A percentile compares a stretch with the other conserved stretches of the same genome.
These are phyloP conservation scores for Oceanodroma leucorhoa DNA, from an alignment of 2,797 vertebrate genomes.

Conservation along the genomic window DNA sequence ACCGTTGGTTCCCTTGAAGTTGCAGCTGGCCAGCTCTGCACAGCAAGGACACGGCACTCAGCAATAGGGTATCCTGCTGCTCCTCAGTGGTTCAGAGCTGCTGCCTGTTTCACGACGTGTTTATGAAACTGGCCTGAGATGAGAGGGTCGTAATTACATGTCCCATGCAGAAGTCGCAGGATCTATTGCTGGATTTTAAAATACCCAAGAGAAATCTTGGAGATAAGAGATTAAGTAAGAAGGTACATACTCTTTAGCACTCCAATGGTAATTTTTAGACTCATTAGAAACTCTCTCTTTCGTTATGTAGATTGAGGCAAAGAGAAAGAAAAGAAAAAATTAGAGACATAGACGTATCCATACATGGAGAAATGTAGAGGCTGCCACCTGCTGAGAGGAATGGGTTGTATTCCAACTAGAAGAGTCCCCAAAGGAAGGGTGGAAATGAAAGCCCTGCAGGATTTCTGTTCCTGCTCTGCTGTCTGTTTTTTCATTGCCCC, in stretches of 20 bases:
- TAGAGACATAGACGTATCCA: not conserved
- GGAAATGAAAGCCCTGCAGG: not conserved
- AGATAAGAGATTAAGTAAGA: not conserved
- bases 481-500: not conserved
- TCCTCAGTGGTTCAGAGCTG: not conserved
- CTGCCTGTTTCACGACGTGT: fast-evolving
- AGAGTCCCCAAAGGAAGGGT: not conserved
- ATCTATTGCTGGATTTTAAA: not conserved
- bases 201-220: not conserved
- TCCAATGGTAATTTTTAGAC: not conserved
- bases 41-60: fast-evolving
- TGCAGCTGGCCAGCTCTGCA: not conserved
- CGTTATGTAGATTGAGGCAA: not conserved
- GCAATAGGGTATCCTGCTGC: not conserved
- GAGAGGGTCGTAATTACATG: not conserved
- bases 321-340: not conserved
- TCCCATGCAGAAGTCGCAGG: not conserved
- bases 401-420: not conserved
- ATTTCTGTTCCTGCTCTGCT: not conserved
- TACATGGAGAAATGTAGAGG: not conserved
- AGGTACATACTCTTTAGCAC: not conserved
- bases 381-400: not conserved
- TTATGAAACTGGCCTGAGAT: not conserved
- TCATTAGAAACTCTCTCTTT: not conserved
- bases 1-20: not conserved